A percentile compares a stretch with the other conserved stretches of the same genome.
Conservation (phyloP, 2,888 invertebrate species). For the Anorthoa munda region DNA sequence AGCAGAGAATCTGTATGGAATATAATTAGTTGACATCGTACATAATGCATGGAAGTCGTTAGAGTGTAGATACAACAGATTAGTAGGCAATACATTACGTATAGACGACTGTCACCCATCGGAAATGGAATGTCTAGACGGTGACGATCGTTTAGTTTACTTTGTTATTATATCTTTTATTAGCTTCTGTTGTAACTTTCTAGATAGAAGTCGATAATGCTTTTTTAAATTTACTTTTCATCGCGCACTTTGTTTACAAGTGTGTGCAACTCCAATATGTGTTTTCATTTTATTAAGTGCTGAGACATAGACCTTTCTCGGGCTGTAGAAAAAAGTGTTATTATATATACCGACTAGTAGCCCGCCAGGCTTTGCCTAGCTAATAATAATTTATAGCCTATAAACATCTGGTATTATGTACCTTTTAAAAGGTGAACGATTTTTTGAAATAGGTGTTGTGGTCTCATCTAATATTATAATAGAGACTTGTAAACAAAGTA, state of each 20-base stretch:
- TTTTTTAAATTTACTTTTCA: background rate
- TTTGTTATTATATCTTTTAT: constrained; percentile 13
- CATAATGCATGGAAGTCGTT: constrained; percentile 35
- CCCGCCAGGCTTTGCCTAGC: too few species aligned
- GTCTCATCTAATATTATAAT: too few species aligned
- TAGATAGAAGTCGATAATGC: background rate
- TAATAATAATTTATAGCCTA: too few species aligned
- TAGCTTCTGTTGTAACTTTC: constrained; percentile 17
- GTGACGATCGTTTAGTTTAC: constrained; percentile 15
- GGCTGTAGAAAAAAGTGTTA: background rate
- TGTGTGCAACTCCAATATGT: background rate
- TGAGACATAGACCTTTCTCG: background rate
- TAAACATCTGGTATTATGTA: too few species aligned
- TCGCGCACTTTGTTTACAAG: background rate
- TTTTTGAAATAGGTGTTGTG: too few species aligned
- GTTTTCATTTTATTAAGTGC: background rate
- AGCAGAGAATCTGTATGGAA: constrained; percentile 16
- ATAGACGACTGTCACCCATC: constrained; percentile 8
- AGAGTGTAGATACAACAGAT: constrained; percentile 15
- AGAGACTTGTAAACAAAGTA: background rate
- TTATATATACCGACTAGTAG: too few species aligned
- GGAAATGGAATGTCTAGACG: constrained; percentile 41
- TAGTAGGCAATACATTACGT: constrained; percentile 22
- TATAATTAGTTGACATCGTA: constrained; percentile 28
- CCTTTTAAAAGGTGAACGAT: too few species aligned